phyloP scores from a whole-genome alignment of 2,113 vertebrate genomes.

The Sebastes fasciatus region DNA sequence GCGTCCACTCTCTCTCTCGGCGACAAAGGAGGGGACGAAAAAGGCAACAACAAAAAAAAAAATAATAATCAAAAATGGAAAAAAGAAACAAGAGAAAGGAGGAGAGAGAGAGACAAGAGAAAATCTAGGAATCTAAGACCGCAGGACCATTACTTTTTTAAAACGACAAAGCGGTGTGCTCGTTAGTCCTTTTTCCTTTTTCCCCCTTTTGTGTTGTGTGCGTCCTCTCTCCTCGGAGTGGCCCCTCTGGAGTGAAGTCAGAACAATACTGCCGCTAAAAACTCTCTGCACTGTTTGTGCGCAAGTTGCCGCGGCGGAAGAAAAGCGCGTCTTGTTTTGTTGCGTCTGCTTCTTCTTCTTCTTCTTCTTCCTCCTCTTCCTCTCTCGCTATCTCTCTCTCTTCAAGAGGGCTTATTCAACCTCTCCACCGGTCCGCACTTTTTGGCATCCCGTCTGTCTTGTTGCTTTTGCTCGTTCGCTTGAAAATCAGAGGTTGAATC shows the following conservation, averaged over 20 bases:
- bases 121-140: slow-evolving; percentile 74
- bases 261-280: slow-evolving; percentile 84
- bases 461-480: slow-evolving; percentile 79
- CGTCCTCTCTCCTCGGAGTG: slow-evolving; percentile 81
- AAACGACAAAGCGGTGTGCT: slow-evolving; percentile 74
- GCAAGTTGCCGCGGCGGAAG: slow-evolving; percentile 79
- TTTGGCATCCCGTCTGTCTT: slow-evolving; percentile 84
- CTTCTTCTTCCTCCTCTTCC: no score
- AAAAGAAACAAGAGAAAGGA: slow-evolving; percentile 57
- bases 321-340: slow-evolving; percentile 74
- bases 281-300: slow-evolving; percentile 80
- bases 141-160: slow-evolving; percentile 82
- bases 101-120: slow-evolving; percentile 64
- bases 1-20: slow-evolving; percentile 80
- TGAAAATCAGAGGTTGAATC: slow-evolving; percentile 86
- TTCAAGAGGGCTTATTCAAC: slow-evolving; percentile 64
- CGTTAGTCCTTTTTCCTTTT: slow-evolving; percentile 79
- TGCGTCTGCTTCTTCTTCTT: slow-evolving; percentile 33
- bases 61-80: slow-evolving; percentile 54
- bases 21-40: slow-evolving; percentile 74
- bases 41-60: slow-evolving; percentile 37
- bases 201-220: slow-evolving; percentile 78
- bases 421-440: slow-evolving; percentile 80
- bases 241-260: slow-evolving; percentile 85
- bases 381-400: slow-evolving; percentile 53